A percentile compares a stretch with the other conserved stretches of the same genome.
Conservation (phyloP, 2,888 invertebrate species). For the Micropterix aruncella region DNA sequence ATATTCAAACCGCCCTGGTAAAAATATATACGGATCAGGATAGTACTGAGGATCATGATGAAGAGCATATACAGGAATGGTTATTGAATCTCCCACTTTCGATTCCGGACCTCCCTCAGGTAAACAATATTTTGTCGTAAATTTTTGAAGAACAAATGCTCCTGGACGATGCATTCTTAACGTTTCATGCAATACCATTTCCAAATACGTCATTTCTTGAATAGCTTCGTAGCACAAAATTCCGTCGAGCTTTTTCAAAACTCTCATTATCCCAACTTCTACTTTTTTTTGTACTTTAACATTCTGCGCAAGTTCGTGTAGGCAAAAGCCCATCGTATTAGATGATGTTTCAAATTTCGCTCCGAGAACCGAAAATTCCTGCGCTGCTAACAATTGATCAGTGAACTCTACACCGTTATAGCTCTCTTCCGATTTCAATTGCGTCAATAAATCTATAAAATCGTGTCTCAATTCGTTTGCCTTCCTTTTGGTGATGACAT, state of each 20-base stretch:
- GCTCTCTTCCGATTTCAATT: not conserved
- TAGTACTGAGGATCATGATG: too few species aligned
- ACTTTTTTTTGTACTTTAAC: constrained; percentile 20
- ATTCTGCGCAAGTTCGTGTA: constrained; percentile 20
- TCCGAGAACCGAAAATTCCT: constrained; percentile 21
- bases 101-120: too few species aligned
- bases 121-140: too few species aligned
- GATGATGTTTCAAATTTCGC: constrained; percentile 27
- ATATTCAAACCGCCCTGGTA: too few species aligned
- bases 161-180: not conserved
- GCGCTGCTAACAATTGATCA: constrained; percentile 14
- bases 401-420: constrained; percentile 5
- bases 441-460: not conserved
- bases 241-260: constrained; percentile 15
- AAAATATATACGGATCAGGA: too few species aligned
- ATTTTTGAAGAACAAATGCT: not conserved
- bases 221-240: constrained; percentile 20
- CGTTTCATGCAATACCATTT: constrained; percentile 17
- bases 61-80: too few species aligned
- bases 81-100: too few species aligned
- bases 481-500: too few species aligned
- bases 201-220: constrained; percentile 23
- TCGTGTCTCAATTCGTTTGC: too few species aligned
- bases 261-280: constrained; percentile 17
- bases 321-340: constrained; percentile 17